Evolutionary conservation across 2,797 vertebrate genomes (phyloP), one percentile per base, ranked within the genome.

Genomic region (Oreochromis grahami): DNA sequence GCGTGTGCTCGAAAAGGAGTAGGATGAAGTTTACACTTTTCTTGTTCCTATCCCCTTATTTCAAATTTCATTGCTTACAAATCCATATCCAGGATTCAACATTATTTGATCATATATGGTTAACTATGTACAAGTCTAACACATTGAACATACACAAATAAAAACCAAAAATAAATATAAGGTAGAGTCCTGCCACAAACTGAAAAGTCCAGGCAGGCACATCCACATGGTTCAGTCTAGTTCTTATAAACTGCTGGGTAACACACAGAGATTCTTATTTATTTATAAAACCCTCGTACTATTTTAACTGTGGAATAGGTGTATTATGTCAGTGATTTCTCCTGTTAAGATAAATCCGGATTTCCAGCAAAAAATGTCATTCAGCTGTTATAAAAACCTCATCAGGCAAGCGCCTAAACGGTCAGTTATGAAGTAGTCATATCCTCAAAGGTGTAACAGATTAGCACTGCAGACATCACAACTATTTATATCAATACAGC

Each of bases 201-300:
- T 34, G 9, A 72, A 45, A 45, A 12, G 26, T 29, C 24, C 68
- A 50, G 68, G 6, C 15, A 72, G 24, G 21, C 43, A 72, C 43
- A 82, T 58, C 24, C 55, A 70, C 77, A 79, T 76, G 77, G 63
- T 77, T 29, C 76, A 84, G 6, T 80, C 84, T 90, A 85, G 41
- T 89, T 76, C 78, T 86, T 63, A 88, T 90, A 81, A 87, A 76
- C 60, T 19, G 38, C 70, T 79, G 82, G 53, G 34, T 79, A 70
- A 81, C 52, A 82, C 80, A 82, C 80, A 79, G 17, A 51, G 65
- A 72, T 2, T 72, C 41, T 26, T 29, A 26, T 29, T 72, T 5
- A 29, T 14, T 26, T 26, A 4, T 21, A 1, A 43, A 45, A 38
- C 26, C 4, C 41, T 45, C 14, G 41, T 19, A 26, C 38, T 45